These are phyloP conservation scores for Chrysogorgia sp. DNA, from an alignment of 92 coral and sea anemone species.

Conservation along the genomic window DNA sequence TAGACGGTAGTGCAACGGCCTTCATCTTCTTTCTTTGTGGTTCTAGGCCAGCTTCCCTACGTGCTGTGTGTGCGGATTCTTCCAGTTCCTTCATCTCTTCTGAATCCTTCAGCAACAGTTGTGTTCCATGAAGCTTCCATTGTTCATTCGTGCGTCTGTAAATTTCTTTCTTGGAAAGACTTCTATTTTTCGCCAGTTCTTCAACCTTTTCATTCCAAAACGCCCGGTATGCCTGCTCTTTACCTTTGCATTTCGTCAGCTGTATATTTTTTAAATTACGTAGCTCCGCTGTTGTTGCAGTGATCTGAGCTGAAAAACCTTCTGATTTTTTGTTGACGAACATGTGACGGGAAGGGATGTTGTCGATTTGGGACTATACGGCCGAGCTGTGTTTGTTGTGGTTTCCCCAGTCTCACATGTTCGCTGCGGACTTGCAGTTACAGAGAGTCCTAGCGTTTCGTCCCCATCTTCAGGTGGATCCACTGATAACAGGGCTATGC, in stretches of 20 bases:
- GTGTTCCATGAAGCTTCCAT: not conserved
- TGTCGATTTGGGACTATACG: not conserved
- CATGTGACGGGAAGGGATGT: not conserved
- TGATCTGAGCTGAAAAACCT: not conserved
- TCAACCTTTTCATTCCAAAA: constrained; percentile 10
- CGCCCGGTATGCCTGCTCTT: not conserved
- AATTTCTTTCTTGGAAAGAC: not conserved
- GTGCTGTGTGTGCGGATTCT: not conserved
- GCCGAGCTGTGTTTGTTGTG: not conserved
- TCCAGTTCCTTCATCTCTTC: not conserved
- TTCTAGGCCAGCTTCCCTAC: too few relatives aligned
- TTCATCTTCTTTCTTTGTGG: not conserved
- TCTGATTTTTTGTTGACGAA: not conserved
- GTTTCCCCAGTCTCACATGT: too few relatives aligned
- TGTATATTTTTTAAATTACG: constrained; percentile 2
- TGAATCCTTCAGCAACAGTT: not conserved
- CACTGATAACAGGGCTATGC: not conserved
- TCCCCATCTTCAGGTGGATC: too few relatives aligned
- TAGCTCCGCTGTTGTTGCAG: not conserved
- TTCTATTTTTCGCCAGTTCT: constrained; percentile 4
- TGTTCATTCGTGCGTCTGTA: not conserved
- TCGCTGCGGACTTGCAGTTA: too few relatives aligned
- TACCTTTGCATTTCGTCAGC: not conserved
- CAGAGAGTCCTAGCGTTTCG: too few relatives aligned
- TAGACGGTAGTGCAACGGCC: not conserved